phyloP scores from a whole-genome alignment of 2,888 invertebrate species.

The Aphrophora alni region DNA sequence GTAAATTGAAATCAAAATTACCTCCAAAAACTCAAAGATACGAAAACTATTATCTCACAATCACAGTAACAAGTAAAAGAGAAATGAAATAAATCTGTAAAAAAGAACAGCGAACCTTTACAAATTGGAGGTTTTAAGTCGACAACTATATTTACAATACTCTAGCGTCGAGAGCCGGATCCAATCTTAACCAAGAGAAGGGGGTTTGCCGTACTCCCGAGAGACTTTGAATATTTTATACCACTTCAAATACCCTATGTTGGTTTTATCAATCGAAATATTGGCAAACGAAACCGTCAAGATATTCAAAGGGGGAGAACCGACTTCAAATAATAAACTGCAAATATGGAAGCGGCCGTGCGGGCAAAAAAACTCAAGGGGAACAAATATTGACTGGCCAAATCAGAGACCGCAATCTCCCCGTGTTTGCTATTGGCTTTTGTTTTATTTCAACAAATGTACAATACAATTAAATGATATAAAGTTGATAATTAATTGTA shows the following conservation, averaged over 20 bases:
- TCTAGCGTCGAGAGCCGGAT: not conserved
- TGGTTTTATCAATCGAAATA: conserved; percentile 45
- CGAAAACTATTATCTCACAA: too few relatives aligned
- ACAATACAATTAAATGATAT: not conserved
- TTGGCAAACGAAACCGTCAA: conserved; percentile 28
- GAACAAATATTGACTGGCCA: conserved; percentile 38
- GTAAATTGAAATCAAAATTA: too few relatives aligned
- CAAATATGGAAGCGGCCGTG: conserved; percentile 31
- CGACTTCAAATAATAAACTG: conserved; percentile 44
- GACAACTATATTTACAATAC: not conserved
- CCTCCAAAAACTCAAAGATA: too few relatives aligned
- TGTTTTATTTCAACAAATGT: not conserved
- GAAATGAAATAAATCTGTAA: not conserved
- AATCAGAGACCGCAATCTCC: not conserved
- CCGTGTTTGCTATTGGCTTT: not conserved
- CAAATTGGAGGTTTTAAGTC: not conserved
- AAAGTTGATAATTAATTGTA: not conserved
- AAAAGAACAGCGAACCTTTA: not conserved
- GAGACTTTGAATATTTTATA: conserved; percentile 33
- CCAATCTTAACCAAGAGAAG: not conserved
- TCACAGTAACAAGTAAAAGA: too few relatives aligned
- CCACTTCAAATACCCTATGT: conserved; percentile 32
- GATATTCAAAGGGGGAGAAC: conserved; percentile 26
- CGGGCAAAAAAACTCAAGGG: conserved; percentile 37
- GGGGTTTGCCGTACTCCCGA: not conserved